Evolutionary conservation across 2,113 vertebrate species (phyloP).

Genomic region (Aegypius monachus): DNA sequence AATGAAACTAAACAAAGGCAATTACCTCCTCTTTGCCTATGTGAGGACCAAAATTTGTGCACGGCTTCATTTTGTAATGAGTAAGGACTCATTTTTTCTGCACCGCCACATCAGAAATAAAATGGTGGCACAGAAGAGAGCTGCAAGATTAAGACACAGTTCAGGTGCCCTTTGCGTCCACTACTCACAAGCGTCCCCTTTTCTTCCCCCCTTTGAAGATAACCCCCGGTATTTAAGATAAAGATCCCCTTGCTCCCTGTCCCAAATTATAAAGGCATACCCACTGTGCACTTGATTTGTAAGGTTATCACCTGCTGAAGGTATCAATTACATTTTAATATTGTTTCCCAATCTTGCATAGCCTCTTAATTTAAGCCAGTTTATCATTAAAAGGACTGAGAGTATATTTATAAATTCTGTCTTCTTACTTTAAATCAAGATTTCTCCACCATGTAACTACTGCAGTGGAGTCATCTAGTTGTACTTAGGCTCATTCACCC

Average conservation of each 20-base stretch:
- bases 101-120: constrained; percentile 40
- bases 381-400: neutral
- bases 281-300: neutral
- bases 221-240: neutral
- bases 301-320: neutral
- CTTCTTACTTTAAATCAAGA: neutral
- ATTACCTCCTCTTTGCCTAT: constrained; percentile 2
- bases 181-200: neutral
- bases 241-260: neutral
- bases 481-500: neutral
- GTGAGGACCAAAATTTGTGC: constrained; percentile 8
- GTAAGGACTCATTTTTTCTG: constrained; percentile 32
- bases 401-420: neutral
- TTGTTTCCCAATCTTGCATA: neutral
- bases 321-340: neutral
- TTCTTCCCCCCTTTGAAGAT: neutral
- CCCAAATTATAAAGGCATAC: neutral
- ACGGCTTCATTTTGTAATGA: neutral
- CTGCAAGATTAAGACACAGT: constrained; percentile 21
- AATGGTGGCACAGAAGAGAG: constrained; percentile 31
- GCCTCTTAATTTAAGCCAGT: neutral
- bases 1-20: constrained; percentile 23
- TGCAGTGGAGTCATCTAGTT: neutral
- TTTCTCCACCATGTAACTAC: neutral
- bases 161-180: constrained; percentile 10